A percentile compares a stretch with the other conserved stretches of the same genome.
Evolutionary conservation across 2,113 vertebrate species (phyloP).

Genomic region (Barnardius zonarius): DNA sequence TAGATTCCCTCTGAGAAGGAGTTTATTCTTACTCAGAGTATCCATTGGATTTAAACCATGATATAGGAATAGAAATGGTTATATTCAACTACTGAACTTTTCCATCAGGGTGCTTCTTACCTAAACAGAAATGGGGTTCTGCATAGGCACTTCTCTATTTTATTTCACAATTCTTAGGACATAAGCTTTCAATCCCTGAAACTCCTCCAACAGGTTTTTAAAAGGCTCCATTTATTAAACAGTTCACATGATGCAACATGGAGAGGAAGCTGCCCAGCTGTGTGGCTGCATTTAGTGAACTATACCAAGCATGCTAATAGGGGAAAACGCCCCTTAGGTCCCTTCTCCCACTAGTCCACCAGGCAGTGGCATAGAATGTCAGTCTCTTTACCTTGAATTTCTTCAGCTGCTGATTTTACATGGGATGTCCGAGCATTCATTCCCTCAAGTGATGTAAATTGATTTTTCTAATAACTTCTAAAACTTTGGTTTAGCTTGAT

Average conservation of each 20-base stretch:
- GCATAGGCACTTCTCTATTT: neutral
- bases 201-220: neutral
- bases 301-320: neutral
- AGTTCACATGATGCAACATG: neutral
- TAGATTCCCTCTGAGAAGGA: neutral
- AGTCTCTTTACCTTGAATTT: neutral
- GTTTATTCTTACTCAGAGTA: neutral
- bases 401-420: neutral
- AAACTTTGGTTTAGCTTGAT: neutral
- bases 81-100: neutral
- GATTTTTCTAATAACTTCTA: neutral
- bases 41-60: neutral
- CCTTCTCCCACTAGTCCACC: neutral
- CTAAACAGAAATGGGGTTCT: neutral
- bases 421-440: neutral
- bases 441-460: neutral
- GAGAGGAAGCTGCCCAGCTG: slow-evolving; percentile 4
- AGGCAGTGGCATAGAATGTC: neutral
- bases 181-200: neutral
- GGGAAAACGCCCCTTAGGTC: neutral
- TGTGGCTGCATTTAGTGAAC: neutral
- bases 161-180: neutral
- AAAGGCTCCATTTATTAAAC: neutral
- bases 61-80: neutral
- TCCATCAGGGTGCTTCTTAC: neutral